Conservation (phyloP, 2,797 vertebrate genomes). For the Etheostoma nigrum region DNA sequence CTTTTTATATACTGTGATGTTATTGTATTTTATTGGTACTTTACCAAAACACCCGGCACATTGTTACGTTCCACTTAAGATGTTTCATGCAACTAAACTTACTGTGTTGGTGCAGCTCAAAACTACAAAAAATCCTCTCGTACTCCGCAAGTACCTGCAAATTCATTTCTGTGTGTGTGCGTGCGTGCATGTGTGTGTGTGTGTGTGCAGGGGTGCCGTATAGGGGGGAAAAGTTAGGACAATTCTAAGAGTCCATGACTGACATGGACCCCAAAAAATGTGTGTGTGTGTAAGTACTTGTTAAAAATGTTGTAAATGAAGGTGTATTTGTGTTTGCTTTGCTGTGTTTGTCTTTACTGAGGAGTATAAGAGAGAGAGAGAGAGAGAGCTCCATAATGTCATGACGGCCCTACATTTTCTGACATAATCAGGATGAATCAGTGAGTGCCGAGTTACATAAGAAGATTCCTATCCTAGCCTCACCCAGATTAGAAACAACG, state of each 20-base stretch:
- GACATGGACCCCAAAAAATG: neutral
- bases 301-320: neutral
- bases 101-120: neutral
- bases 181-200: too few species aligned
- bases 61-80: neutral
- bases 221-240: too few species aligned
- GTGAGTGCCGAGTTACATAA: constrained; percentile 71
- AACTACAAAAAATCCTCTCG: neutral
- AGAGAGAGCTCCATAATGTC: constrained; percentile 37
- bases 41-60: neutral
- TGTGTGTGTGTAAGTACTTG: too few species aligned
- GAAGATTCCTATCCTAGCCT: constrained; percentile 46
- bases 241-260: too few species aligned
- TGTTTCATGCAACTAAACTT: constrained; percentile 1
- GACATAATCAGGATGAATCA: constrained; percentile 75
- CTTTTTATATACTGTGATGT: neutral
- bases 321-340: constrained; percentile 6
- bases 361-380: neutral
- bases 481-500: constrained; percentile 50
- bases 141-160: neutral
- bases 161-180: neutral
- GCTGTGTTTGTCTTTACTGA: constrained; percentile 2
- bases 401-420: constrained; percentile 59
- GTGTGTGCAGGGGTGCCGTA: neutral
- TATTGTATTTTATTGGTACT: neutral